Evolutionary conservation across 2,797 vertebrate species (phyloP).

Genomic region (Coluber constrictor): DNA sequence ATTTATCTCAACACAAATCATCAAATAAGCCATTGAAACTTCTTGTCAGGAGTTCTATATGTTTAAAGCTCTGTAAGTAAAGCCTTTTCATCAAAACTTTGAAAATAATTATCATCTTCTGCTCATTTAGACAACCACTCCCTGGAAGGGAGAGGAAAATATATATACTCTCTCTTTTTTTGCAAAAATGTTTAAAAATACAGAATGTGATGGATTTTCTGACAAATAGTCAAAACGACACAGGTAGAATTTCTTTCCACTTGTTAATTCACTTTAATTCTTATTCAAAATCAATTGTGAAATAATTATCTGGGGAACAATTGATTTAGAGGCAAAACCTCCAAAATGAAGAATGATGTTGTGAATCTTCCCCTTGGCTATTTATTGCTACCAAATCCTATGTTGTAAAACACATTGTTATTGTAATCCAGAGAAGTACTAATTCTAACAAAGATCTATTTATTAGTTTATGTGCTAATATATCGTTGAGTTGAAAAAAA

Average conservation of each 20-base stretch:
- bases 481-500: neutral
- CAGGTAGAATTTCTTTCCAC: neutral
- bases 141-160: neutral
- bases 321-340: neutral
- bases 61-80: neutral
- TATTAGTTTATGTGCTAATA: neutral
- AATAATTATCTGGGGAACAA: neutral
- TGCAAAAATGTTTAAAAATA: neutral
- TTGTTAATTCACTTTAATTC: neutral
- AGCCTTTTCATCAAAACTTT: neutral
- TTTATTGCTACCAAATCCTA: neutral
- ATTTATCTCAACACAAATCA: slow-evolving; percentile 17
- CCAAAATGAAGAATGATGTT: neutral
- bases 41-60: neutral
- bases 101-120: neutral
- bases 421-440: neutral
- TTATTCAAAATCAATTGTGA: neutral
- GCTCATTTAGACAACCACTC: neutral
- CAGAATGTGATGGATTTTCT: neutral
- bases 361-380: neutral
- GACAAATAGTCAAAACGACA: neutral
- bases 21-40: slow-evolving; percentile 10
- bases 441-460: neutral
- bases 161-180: neutral
- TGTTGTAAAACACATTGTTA: neutral